Evolutionary conservation across 2,888 invertebrate genomes (phyloP).

Genomic region (Erebia ligea): DNA sequence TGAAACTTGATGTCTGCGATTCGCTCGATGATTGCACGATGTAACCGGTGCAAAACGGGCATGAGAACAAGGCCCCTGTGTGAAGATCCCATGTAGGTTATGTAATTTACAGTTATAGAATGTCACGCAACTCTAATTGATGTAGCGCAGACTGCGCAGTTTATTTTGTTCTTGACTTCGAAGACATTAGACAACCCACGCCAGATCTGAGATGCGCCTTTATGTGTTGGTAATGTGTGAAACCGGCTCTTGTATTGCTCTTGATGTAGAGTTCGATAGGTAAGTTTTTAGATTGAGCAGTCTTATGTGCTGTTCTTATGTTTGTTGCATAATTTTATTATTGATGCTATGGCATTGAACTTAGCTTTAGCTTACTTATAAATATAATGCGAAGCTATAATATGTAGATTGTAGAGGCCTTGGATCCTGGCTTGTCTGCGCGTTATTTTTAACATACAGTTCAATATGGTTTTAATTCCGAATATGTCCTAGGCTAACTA

Average conservation of each 20-base stretch:
- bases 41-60: conserved; percentile 49
- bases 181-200: conserved; percentile 29
- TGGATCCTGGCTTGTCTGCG: too few relatives aligned
- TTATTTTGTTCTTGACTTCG: conserved; percentile 23
- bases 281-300: conserved; percentile 49
- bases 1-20: conserved; percentile 59
- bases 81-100: conserved; percentile 71
- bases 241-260: conserved; percentile 58
- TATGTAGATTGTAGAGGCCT: too few relatives aligned
- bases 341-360: too few relatives aligned
- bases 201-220: conserved; percentile 54
- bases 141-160: conserved; percentile 45
- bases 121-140: conserved; percentile 72
- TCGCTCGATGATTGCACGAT: conserved; percentile 55
- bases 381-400: too few relatives aligned
- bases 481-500: neutral
- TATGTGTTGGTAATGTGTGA: conserved; percentile 42
- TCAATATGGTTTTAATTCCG: neutral
- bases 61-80: conserved; percentile 68
- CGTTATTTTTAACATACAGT: too few relatives aligned
- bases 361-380: too few relatives aligned
- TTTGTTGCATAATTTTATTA: too few relatives aligned
- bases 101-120: conserved; percentile 72
- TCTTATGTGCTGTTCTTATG: too few relatives aligned
- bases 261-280: conserved; percentile 52